These are phyloP conservation scores for Onychostruthus taczanowskii DNA, from an alignment of 2,113 vertebrate species.

Conservation along the genomic window DNA sequence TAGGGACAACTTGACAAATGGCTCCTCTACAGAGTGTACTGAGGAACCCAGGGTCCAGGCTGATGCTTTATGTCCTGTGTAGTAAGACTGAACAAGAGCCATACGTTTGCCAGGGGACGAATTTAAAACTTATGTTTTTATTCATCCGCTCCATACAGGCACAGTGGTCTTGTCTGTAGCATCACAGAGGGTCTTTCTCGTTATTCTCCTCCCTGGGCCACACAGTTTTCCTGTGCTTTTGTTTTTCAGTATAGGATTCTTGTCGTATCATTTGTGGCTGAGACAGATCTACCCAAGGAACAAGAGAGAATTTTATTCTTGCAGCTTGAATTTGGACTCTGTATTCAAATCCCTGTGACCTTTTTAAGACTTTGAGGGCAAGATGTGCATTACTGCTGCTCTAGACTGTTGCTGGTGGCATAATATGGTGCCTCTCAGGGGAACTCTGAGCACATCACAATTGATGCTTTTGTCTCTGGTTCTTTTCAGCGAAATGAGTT, in stretches of 20 bases:
- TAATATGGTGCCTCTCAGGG: background rate
- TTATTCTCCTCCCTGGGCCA: background rate
- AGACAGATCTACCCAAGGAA: background rate
- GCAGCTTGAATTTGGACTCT: background rate
- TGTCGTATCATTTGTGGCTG: background rate
- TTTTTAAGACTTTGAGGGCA: background rate
- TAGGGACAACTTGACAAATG: background rate
- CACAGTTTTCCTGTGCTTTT: background rate
- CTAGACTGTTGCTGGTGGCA: accelerated
- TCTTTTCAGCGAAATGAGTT: slow-evolving; percentile 56
- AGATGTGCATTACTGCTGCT: background rate
- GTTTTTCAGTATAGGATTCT: background rate
- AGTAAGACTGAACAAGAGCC: background rate
- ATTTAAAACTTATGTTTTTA: background rate
- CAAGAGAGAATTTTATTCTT: background rate
- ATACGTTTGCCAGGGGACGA: background rate
- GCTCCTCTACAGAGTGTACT: background rate
- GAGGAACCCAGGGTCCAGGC: background rate
- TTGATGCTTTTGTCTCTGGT: background rate
- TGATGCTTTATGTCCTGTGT: background rate
- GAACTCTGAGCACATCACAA: background rate
- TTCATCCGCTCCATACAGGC: background rate
- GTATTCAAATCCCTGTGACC: background rate
- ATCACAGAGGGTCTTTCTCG: background rate
- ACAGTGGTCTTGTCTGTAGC: background rate